Percentiles rank a stretch among this genome's conserved stretches.
Evolutionary conservation across 2,113 vertebrate genomes (phyloP).

Genomic region (Coturnix japonica): DNA sequence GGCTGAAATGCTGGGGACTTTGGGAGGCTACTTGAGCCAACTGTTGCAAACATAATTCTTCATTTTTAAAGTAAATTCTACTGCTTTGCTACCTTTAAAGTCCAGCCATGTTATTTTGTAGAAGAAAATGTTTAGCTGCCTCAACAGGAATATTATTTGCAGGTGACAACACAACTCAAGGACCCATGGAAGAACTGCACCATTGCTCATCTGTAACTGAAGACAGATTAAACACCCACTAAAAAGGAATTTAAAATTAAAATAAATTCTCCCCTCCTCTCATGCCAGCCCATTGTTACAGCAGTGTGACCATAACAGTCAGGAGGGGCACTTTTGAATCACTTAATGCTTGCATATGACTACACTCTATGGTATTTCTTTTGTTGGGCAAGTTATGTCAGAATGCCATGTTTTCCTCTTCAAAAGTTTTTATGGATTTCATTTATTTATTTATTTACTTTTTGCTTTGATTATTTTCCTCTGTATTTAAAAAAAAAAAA

Average conservation of each 20-base stretch:
- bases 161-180: neutral
- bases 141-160: neutral
- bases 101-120: neutral
- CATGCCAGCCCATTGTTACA: slow-evolving; percentile 39
- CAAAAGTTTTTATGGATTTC: neutral
- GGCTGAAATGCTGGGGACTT: neutral
- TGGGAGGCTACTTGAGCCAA: neutral
- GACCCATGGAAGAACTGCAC: neutral
- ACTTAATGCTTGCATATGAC: slow-evolving; percentile 41
- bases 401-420: neutral
- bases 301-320: slow-evolving; percentile 9
- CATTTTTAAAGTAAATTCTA: neutral
- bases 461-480: neutral
- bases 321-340: slow-evolving; percentile 45
- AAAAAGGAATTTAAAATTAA: neutral
- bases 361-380: slow-evolving; percentile 58
- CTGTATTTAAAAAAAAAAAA: neutral
- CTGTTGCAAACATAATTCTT: neutral
- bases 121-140: neutral
- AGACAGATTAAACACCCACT: neutral
- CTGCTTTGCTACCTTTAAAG: neutral
- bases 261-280: neutral
- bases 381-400: slow-evolving; percentile 32
- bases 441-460: neutral
- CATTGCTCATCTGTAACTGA: neutral